Evolutionary conservation across 1,140 invertebrate species (phyloP).

Genomic region (Halesus radiatus): DNA sequence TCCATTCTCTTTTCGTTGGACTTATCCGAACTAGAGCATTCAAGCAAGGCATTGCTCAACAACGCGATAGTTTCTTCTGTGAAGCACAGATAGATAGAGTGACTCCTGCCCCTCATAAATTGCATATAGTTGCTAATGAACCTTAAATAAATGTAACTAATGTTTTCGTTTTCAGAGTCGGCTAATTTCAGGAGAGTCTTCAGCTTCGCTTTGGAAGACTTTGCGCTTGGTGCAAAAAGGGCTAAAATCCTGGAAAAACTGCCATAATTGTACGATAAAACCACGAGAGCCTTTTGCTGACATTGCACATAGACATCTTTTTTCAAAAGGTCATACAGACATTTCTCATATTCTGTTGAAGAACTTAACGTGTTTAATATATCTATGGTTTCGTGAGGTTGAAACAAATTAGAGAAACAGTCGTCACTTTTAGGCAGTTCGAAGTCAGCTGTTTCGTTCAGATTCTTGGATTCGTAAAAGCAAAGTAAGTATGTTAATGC

Average conservation of each 20-base stretch:
- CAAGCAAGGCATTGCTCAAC: constrained; percentile 59
- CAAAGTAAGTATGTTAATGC: constrained; percentile 58
- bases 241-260: constrained; percentile 19
- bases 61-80: constrained; percentile 50
- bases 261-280: constrained; percentile 8
- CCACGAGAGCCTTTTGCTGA: constrained; percentile 36
- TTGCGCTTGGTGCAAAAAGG: neutral
- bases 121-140: constrained; percentile 59
- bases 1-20: constrained; percentile 58
- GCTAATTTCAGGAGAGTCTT: constrained; percentile 41
- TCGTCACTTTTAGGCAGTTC: constrained; percentile 40
- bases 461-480: constrained; percentile 58
- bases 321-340: constrained; percentile 8
- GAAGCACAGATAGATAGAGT: constrained; percentile 40
- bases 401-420: neutral
- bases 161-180: constrained; percentile 62
- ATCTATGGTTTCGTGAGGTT: too few relatives aligned
- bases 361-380: too few relatives aligned
- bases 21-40: constrained; percentile 61
- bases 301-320: constrained; percentile 24
- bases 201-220: neutral
- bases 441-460: constrained; percentile 51
- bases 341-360: too few relatives aligned
- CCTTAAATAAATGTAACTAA: constrained; percentile 64
- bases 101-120: neutral